A percentile compares a stretch with the other conserved stretches of the same genome.
Evolutionary conservation across 2,113 vertebrate genomes (phyloP).

Genomic region (Indicator indicator): DNA sequence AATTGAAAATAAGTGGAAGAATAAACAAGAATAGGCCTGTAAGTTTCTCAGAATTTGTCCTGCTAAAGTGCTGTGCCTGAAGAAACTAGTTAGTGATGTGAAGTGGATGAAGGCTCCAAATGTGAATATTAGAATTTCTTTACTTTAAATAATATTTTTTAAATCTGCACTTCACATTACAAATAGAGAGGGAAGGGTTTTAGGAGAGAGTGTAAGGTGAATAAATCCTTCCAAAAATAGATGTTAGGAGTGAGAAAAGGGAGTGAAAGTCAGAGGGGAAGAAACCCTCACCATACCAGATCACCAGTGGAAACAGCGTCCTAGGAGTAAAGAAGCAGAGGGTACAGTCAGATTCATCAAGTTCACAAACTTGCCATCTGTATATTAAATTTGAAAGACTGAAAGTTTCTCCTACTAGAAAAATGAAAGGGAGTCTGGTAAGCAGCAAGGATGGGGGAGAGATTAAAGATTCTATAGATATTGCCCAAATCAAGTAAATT

Average conservation of each 20-base stretch:
- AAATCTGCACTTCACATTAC: not conserved
- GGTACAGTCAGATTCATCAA: not conserved
- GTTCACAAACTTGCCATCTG: not conserved
- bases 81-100: not conserved
- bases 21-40: not conserved
- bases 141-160: not conserved
- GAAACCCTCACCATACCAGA: not conserved
- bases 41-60: not conserved
- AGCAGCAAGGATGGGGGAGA: not conserved
- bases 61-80: not conserved
- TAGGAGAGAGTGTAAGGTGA: not conserved
- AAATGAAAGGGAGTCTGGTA: not conserved
- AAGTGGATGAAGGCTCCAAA: not conserved
- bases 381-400: not conserved
- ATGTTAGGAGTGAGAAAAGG: not conserved
- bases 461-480: not conserved
- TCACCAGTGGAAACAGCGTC: not conserved
- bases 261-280: not conserved
- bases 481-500: not conserved
- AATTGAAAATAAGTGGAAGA: conserved; percentile 19
- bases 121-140: not conserved
- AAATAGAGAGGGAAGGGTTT: not conserved
- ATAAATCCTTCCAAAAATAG: not conserved
- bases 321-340: not conserved
- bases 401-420: not conserved